Percentiles rank a stretch among this genome's conserved stretches.
Evolutionary conservation across 2,888 invertebrate species (phyloP).

Genomic region (Salticus scenicus): DNA sequence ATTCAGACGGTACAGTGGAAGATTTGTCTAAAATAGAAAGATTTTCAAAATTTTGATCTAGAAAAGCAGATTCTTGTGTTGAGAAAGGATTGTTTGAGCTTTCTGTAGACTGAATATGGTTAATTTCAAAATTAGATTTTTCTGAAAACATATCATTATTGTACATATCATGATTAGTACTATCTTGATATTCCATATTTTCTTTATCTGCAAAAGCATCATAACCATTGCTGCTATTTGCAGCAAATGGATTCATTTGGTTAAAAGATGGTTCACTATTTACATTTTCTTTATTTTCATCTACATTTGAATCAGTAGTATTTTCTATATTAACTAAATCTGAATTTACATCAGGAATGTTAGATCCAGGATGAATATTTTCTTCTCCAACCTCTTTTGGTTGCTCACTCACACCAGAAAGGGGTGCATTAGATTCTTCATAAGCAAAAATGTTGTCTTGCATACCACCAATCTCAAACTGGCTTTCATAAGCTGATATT

Average conservation of each 20-base stretch:
- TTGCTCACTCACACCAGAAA: constrained; percentile 17
- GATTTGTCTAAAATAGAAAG: not conserved
- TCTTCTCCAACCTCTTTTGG: constrained; percentile 28
- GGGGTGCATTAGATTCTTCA: not conserved
- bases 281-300: constrained; percentile 26
- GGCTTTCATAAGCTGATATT: constrained; percentile 6
- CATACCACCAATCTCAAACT: constrained; percentile 6
- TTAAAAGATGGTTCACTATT: not conserved
- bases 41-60: constrained; percentile 11
- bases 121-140: not conserved
- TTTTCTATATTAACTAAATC: constrained; percentile 5
- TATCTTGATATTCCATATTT: constrained; percentile 2
- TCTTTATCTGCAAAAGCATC: constrained; percentile 19
- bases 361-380: constrained; percentile 7
- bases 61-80: not conserved
- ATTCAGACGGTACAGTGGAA: not conserved
- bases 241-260: not conserved
- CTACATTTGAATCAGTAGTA: not conserved
- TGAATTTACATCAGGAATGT: constrained; percentile 15
- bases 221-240: not conserved
- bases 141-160: not conserved
- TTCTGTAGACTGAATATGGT: not conserved
- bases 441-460: constrained; percentile 27
- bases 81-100: not conserved
- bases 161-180: not conserved